Evolutionary conservation across 2,888 invertebrate genomes (phyloP).

Genomic region (Orthosia incerta): DNA sequence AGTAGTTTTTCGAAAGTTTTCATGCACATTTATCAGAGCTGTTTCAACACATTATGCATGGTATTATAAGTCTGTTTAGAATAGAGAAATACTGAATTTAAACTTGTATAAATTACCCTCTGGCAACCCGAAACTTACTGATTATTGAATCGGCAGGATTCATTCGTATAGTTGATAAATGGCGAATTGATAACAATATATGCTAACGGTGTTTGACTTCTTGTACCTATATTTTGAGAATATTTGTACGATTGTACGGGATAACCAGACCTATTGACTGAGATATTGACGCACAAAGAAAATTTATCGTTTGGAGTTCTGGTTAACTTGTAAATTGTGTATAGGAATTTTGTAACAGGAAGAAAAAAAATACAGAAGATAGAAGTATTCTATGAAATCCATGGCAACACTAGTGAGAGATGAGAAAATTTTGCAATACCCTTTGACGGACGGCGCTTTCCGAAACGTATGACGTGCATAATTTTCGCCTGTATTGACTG

Average conservation of each 20-base stretch:
- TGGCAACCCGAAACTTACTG: conserved; percentile 52
- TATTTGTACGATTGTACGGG: neutral
- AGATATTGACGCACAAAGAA: conserved; percentile 53
- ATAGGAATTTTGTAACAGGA: too few relatives aligned
- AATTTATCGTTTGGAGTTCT: conserved; percentile 27
- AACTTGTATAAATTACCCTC: conserved; percentile 11
- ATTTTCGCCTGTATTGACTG: neutral
- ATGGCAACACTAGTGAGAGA: neutral
- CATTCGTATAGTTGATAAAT: conserved; percentile 50
- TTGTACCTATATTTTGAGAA: conserved; percentile 34
- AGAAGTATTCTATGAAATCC: too few relatives aligned
- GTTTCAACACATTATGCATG: conserved; percentile 35
- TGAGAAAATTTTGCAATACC: neutral
- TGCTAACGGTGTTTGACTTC: conserved; percentile 42
- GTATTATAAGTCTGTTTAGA: conserved; percentile 19
- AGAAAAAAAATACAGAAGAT: too few relatives aligned
- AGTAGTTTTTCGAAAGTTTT: conserved; percentile 47
- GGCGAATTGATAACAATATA: conserved; percentile 59
- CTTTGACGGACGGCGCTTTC: neutral
- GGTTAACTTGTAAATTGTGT: conserved; percentile 16
- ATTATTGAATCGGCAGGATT: conserved; percentile 16
- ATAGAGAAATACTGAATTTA: conserved; percentile 6
- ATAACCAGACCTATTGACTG: conserved; percentile 43
- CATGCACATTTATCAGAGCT: conserved; percentile 39
- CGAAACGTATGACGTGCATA: neutral